Evolutionary conservation across 2,113 vertebrate genomes (phyloP).

Genomic region (Melanocharis versteri): DNA sequence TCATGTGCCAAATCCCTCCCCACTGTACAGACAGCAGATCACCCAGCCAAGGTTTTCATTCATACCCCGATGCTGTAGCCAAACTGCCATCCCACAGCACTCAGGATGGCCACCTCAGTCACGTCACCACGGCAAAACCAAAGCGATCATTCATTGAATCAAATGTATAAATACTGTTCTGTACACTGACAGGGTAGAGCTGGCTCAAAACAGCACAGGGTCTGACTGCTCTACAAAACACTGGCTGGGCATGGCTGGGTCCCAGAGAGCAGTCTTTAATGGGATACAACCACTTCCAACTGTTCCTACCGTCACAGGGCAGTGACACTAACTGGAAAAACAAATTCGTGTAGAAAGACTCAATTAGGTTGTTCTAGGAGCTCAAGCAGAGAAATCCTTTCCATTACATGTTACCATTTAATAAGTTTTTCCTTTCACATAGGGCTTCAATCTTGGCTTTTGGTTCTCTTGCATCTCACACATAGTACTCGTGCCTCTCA

Average conservation of each 20-base stretch:
- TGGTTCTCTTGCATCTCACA: not conserved
- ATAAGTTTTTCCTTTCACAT: not conserved
- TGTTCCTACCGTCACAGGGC: not conserved
- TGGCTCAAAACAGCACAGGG: not conserved
- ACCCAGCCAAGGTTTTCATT: constrained; percentile 70
- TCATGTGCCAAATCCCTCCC: constrained; percentile 74
- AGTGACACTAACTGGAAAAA: constrained; percentile 44
- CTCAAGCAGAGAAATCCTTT: not conserved
- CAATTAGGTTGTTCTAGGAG: not conserved
- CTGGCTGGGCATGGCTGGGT: not conserved
- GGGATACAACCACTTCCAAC: constrained; percentile 27
- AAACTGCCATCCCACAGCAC: constrained; percentile 71
- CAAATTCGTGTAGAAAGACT: not conserved
- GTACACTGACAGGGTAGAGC: not conserved
- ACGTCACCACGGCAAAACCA: constrained; percentile 85
- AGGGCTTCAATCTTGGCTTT: not conserved
- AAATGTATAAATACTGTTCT: constrained; percentile 80
- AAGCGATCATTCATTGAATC: constrained; percentile 98
- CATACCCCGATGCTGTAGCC: constrained; percentile 74
- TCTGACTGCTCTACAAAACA: not conserved
- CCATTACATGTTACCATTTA: not conserved
- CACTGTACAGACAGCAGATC: constrained; percentile 80
- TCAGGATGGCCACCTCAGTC: constrained; percentile 80
- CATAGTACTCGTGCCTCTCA: not conserved
- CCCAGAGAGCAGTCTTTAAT: not conserved